A percentile compares a stretch with the other conserved stretches of the same genome.
Evolutionary conservation across 2,888 invertebrate species (phyloP).

Genomic region (Drosophila borborema): DNA sequence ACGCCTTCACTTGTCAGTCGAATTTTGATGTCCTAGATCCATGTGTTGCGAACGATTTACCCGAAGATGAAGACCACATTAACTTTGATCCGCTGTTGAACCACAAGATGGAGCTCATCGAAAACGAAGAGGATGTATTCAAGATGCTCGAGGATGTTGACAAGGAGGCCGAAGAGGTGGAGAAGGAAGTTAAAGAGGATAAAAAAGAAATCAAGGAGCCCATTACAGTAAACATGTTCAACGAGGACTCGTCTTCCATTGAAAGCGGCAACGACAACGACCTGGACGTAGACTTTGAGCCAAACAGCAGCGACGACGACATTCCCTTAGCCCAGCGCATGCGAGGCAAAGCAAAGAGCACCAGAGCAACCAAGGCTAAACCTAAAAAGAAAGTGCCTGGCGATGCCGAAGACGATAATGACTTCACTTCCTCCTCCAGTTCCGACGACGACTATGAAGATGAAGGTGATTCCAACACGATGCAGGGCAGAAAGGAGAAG

Average conservation of each 20-base stretch:
- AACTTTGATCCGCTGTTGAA: slow-evolving; percentile 80
- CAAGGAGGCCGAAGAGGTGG: slow-evolving; percentile 79
- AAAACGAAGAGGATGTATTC: slow-evolving; percentile 82
- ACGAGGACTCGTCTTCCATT: slow-evolving; percentile 62
- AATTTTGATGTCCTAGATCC: slow-evolving; percentile 79
- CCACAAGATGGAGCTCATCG: slow-evolving; percentile 80
- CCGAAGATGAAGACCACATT: slow-evolving; percentile 77
- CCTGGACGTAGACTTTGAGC: slow-evolving; percentile 74
- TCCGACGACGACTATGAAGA: slow-evolving; percentile 55
- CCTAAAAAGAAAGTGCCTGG: slow-evolving; percentile 40
- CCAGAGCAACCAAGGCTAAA: slow-evolving; percentile 40
- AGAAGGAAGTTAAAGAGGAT: slow-evolving; percentile 49
- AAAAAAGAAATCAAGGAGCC: slow-evolving; percentile 23
- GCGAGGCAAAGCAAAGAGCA: slow-evolving; percentile 38
- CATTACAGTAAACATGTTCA: slow-evolving; percentile 44
- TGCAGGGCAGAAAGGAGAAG: slow-evolving; percentile 47
- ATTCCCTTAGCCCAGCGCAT: slow-evolving; percentile 78
- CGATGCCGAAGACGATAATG: slow-evolving; percentile 48
- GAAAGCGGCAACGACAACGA: slow-evolving; percentile 78
- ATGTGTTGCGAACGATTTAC: slow-evolving; percentile 43
- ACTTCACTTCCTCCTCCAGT: slow-evolving; percentile 41
- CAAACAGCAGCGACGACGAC: slow-evolving; percentile 77
- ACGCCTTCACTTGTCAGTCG: slow-evolving; percentile 60
- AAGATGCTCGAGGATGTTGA: slow-evolving; percentile 82
- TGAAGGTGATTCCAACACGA: slow-evolving; percentile 34